Conservation (phyloP, 2,113 vertebrate species). For the Rousettus leschenaultii region DNA sequence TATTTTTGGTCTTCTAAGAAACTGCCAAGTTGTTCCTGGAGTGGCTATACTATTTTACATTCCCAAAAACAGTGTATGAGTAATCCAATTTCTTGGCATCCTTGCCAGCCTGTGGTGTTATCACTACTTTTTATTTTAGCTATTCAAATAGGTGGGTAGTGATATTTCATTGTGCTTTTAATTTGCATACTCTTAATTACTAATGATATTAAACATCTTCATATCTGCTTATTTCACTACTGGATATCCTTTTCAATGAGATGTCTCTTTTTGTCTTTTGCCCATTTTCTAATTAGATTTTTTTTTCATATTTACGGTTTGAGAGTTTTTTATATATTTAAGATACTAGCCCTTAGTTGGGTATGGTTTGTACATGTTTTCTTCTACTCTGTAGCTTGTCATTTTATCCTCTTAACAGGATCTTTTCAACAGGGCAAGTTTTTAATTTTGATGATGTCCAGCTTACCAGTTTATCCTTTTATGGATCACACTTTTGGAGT, state of each 20-base stretch:
- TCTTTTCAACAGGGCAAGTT: not conserved
- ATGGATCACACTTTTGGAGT: not conserved
- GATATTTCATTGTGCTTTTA: not conserved
- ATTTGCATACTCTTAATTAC: not conserved
- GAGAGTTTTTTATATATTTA: not conserved
- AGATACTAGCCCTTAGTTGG: not conserved
- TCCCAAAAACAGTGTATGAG: not conserved
- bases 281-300: not conserved
- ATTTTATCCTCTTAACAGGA: not conserved
- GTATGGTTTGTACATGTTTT: not conserved
- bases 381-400: not conserved
- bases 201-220: not conserved
- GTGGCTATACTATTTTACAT: not conserved
- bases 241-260: not conserved
- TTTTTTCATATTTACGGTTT: not conserved
- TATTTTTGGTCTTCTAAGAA: not conserved
- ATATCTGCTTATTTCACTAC: not conserved
- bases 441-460: not conserved
- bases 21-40: not conserved
- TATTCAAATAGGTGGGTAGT: not conserved
- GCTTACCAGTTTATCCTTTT: not conserved
- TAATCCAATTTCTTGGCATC: not conserved
- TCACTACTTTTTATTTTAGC: not conserved
- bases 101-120: not conserved
- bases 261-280: not conserved